Percentiles rank a stretch among this genome's conserved stretches.
phyloP scores from a whole-genome alignment of 2,797 vertebrate genomes.

The Callimico goeldii region DNA sequence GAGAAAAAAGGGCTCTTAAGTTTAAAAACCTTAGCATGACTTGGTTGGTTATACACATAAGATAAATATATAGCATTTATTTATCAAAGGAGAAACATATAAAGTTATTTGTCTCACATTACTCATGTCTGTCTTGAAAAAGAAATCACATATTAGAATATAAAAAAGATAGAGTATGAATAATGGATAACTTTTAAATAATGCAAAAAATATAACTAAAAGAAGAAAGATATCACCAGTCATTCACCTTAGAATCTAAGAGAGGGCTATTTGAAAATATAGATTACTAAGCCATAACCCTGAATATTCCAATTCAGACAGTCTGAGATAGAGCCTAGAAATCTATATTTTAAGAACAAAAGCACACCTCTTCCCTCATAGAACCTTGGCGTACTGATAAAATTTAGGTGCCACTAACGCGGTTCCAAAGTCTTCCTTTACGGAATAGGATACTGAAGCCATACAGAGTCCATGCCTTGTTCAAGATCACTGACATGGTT shows the following conservation, averaged over 20 bases:
- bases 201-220: background rate
- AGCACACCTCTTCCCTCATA: no score
- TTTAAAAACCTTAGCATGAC: background rate
- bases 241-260: fast-evolving
- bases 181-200: background rate
- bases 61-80: background rate
- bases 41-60: background rate
- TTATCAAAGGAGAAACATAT: background rate
- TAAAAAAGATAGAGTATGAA: background rate
- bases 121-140: background rate
- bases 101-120: background rate
- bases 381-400: background rate
- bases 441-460: background rate
- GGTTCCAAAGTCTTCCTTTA: background rate
- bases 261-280: background rate
- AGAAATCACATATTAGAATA: background rate
- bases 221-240: background rate
- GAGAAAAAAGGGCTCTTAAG: background rate
- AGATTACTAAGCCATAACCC: background rate
- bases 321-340: background rate
- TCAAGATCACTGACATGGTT: background rate
- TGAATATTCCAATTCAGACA: no score
- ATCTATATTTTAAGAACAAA: background rate
- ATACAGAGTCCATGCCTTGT: no score
- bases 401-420: background rate